These are phyloP conservation scores for Tetramorium parvispinum DNA, from an alignment of 1,140 invertebrate species.

Conservation along the genomic window DNA sequence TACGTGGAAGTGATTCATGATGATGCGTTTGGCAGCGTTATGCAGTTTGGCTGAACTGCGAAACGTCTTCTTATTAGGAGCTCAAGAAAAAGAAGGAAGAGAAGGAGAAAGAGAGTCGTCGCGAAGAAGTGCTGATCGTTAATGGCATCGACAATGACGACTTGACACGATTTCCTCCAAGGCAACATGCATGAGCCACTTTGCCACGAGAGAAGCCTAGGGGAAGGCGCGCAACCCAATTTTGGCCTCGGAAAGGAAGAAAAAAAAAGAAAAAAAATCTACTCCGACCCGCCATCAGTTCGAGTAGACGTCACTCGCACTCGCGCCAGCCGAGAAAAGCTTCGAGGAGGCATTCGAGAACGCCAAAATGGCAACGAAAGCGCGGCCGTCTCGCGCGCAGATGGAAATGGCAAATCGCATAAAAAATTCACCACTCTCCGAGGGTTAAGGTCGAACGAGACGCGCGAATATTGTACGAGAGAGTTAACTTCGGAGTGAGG, in stretches of 20 bases:
- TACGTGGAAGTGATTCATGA: not conserved
- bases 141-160: constrained; percentile 20
- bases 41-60: not conserved
- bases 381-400: constrained; percentile 27
- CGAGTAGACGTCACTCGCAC: constrained; percentile 64
- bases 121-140: constrained; percentile 24
- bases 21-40: not conserved
- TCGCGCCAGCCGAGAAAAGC: constrained; percentile 54
- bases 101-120: not conserved
- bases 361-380: constrained; percentile 39
- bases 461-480: constrained; percentile 52
- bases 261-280: constrained; percentile 7
- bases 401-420: constrained; percentile 66
- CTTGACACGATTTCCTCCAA: constrained; percentile 50
- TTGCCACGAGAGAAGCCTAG: not conserved
- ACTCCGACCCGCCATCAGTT: constrained; percentile 45
- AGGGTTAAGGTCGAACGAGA: constrained; percentile 51
- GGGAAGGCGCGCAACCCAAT: constrained; percentile 68
- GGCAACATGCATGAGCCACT: constrained; percentile 22
- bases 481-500: constrained; percentile 36
- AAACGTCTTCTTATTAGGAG: not conserved
- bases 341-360: constrained; percentile 33
- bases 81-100: not conserved
- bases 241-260: constrained; percentile 5
- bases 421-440: constrained; percentile 61